These are phyloP conservation scores for Nematolebias whitei DNA, from an alignment of 2,113 vertebrate species.

Conservation along the genomic window DNA sequence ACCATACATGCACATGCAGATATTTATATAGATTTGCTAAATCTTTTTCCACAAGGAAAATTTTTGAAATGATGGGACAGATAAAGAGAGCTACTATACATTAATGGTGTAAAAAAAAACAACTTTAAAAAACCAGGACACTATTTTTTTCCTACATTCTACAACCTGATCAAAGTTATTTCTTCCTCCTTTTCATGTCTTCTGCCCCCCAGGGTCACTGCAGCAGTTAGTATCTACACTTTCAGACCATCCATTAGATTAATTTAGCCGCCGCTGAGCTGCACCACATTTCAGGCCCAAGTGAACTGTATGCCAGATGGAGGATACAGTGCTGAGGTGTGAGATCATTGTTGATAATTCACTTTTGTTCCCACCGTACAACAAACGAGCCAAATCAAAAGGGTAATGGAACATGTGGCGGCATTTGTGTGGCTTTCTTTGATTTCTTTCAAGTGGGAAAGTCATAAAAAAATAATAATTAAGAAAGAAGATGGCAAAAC, in stretches of 20 bases:
- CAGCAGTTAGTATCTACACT: slow-evolving; percentile 29
- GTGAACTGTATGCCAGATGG: slow-evolving; percentile 69
- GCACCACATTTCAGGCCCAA: slow-evolving; percentile 51
- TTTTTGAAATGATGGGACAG: slow-evolving; percentile 11
- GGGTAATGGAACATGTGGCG: slow-evolving; percentile 54
- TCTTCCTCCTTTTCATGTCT: slow-evolving; percentile 2
- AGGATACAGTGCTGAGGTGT: slow-evolving; percentile 47
- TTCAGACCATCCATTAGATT: slow-evolving; percentile 65
- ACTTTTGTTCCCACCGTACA: slow-evolving; percentile 67
- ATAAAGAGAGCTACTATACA: slow-evolving; percentile 24
- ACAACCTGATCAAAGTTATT: slow-evolving; percentile 2
- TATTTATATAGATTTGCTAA: slow-evolving; percentile 70
- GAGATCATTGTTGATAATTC: slow-evolving; percentile 78
- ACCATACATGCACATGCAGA: slow-evolving; percentile 66
- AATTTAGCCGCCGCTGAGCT: slow-evolving; percentile 68
- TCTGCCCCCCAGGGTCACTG: slow-evolving; percentile 16
- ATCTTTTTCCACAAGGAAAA: no score
- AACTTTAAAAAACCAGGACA: slow-evolving; percentile 2
- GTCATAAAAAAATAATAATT: no score
- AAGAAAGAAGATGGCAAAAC: slow-evolving; percentile 9
- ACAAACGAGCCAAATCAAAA: slow-evolving; percentile 29
- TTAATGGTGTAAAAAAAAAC: slow-evolving; percentile 7
- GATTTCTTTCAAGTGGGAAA: slow-evolving; percentile 44
- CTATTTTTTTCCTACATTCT: slow-evolving; percentile 9
- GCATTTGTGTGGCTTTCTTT: slow-evolving; percentile 6